Evolutionary conservation across 1,140 invertebrate genomes (phyloP).

Genomic region (Chrysoperla carnea): DNA sequence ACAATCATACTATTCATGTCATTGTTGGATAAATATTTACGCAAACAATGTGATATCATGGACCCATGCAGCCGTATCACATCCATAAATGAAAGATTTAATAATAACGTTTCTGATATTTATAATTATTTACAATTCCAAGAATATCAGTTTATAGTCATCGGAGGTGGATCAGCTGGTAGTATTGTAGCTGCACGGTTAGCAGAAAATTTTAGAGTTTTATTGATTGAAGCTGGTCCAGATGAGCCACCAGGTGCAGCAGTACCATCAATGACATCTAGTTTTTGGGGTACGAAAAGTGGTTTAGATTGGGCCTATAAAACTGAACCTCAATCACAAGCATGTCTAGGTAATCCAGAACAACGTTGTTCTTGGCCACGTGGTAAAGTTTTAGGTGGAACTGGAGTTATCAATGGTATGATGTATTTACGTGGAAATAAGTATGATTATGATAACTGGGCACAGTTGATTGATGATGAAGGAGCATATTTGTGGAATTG

Average conservation of each 20-base stretch:
- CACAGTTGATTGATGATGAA: slow-evolving; percentile 6
- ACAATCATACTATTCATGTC: too few species aligned
- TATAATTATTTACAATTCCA: too few species aligned
- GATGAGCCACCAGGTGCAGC: slow-evolving; percentile 28
- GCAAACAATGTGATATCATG: too few species aligned
- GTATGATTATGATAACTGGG: slow-evolving; percentile 55
- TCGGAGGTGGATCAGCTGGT: slow-evolving; percentile 35
- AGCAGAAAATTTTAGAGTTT: slow-evolving; percentile 25
- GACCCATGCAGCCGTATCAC: too few species aligned
- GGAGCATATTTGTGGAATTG: slow-evolving; percentile 20
- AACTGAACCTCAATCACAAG: slow-evolving; percentile 38
- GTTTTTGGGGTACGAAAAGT: slow-evolving; percentile 27
- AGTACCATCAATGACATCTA: slow-evolving; percentile 32
- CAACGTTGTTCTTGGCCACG: slow-evolving; percentile 32
- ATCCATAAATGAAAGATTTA: too few species aligned
- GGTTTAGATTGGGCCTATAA: slow-evolving; percentile 45
- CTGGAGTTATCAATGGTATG: slow-evolving; percentile 49
- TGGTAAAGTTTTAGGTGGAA: slow-evolving; percentile 40
- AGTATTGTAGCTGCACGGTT: slow-evolving; percentile 32
- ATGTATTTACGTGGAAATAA: slow-evolving; percentile 54
- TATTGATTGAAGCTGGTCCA: slow-evolving; percentile 43
- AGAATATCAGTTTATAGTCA: too few species aligned
- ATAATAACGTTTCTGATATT: too few species aligned
- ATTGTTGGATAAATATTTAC: too few species aligned
- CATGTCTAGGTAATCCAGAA: slow-evolving; percentile 29